A percentile compares a stretch with the other conserved stretches of the same genome.
These are phyloP conservation scores for Lordiphosa fenestrarum DNA, from an alignment of 2,888 invertebrate species.

Conservation along the genomic window DNA sequence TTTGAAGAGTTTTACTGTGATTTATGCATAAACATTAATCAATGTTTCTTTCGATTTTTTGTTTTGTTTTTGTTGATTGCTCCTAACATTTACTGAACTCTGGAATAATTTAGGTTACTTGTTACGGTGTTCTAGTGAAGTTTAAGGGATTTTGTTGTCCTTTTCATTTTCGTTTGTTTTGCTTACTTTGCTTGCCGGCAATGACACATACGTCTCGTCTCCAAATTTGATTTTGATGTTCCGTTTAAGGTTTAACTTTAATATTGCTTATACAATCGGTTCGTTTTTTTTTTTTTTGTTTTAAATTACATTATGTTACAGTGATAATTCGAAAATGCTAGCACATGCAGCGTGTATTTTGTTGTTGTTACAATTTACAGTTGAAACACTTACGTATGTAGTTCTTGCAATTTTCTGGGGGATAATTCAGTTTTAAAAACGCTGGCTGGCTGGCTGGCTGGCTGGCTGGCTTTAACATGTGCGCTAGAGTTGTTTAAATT, in stretches of 20 bases:
- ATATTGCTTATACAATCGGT: conserved; percentile 65
- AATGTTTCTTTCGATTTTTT: conserved; percentile 25
- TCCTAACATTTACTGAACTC: conserved; percentile 57
- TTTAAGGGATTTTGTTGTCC: conserved; percentile 18
- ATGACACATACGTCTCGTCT: conserved; percentile 37
- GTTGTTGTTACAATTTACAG: conserved; percentile 57
- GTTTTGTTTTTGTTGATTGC: conserved; percentile 37
- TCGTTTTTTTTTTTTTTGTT: conserved; percentile 26
- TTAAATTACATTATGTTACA: conserved; percentile 66
- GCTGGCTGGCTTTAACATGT: conserved; percentile 61
- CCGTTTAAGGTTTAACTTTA: conserved; percentile 53
- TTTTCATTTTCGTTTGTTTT: conserved; percentile 18
- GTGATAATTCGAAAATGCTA: conserved; percentile 53
- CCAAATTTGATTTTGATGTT: conserved; percentile 28
- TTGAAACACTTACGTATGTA: conserved; percentile 57
- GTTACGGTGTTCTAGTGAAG: conserved; percentile 47
- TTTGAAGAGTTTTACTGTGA: conserved; percentile 67
- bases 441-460: conserved; percentile 23
- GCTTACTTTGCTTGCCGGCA: conserved; percentile 44
- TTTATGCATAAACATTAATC: conserved; percentile 60
- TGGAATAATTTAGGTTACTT: conserved; percentile 41
- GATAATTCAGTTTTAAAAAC: conserved; percentile 58
- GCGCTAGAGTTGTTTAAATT: conserved; percentile 46
- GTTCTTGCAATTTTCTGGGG: conserved; percentile 19
- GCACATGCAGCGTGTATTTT: conserved; percentile 37